A percentile compares a stretch with the other conserved stretches of the same genome.
These are phyloP conservation scores for Diachasma alloeum DNA, from an alignment of 1,140 invertebrate species.

Conservation along the genomic window DNA sequence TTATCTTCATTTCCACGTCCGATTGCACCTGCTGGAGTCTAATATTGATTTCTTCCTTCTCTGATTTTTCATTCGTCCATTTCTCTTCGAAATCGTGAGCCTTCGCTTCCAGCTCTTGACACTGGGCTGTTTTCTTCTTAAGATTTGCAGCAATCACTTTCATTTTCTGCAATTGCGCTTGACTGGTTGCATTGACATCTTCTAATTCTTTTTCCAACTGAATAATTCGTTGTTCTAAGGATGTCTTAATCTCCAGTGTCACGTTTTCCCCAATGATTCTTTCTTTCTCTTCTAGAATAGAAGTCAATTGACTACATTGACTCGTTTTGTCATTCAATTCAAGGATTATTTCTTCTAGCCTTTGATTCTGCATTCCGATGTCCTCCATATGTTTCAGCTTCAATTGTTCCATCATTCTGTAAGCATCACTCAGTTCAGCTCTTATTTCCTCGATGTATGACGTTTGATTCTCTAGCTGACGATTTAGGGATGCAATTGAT, in stretches of 20 bases:
- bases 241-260: background rate
- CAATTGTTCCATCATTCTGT: slow-evolving; percentile 64
- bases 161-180: slow-evolving; percentile 71
- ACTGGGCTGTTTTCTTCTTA: slow-evolving; percentile 74
- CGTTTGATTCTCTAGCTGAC: slow-evolving; percentile 44
- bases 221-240: background rate
- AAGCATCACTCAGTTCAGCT: slow-evolving; percentile 60
- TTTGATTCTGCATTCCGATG: slow-evolving; percentile 42
- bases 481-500: slow-evolving; percentile 12
- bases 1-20: slow-evolving; percentile 24
- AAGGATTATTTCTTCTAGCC: slow-evolving; percentile 37
- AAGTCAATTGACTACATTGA: slow-evolving; percentile 20
- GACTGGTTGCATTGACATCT: slow-evolving; percentile 42
- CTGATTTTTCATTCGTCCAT: slow-evolving; percentile 48
- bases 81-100: slow-evolving; percentile 49
- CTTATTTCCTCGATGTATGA: slow-evolving; percentile 50
- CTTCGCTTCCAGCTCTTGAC: slow-evolving; percentile 71
- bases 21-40: slow-evolving; percentile 44
- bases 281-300: slow-evolving; percentile 4
- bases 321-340: slow-evolving; percentile 20
- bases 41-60: slow-evolving; percentile 50
- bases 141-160: slow-evolving; percentile 79
- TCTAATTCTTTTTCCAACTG: background rate
- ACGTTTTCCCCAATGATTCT: slow-evolving; percentile 28
- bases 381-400: slow-evolving; percentile 50